Evolutionary conservation across 1,140 invertebrate genomes (phyloP).

Genomic region (Harpegnathos saltator): DNA sequence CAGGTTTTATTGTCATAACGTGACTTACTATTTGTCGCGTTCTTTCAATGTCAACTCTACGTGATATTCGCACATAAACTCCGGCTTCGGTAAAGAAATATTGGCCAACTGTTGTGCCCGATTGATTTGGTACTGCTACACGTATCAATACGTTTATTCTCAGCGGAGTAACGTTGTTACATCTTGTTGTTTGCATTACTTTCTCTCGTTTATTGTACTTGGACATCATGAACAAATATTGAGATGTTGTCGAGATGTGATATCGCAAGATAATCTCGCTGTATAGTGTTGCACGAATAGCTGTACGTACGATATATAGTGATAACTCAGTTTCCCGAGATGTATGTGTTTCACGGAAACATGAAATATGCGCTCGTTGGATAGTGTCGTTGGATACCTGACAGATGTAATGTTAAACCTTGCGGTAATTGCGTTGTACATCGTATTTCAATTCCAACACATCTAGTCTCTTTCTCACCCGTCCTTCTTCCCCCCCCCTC

Average conservation of each 20-base stretch:
- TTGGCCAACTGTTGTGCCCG: too few species aligned
- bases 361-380: not conserved
- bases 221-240: too few species aligned
- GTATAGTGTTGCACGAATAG: too few species aligned
- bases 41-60: slow-evolving; percentile 1
- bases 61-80: not conserved
- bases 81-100: too few species aligned
- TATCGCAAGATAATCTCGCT: too few species aligned
- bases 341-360: not conserved
- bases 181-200: too few species aligned
- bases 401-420: slow-evolving; percentile 29
- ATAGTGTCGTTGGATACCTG: not conserved
- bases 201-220: too few species aligned
- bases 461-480: not conserved
- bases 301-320: not conserved
- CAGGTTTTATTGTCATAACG: not conserved
- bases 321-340: not conserved
- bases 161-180: too few species aligned
- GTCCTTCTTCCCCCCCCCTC: too few species aligned
- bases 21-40: not conserved
- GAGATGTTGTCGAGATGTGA: too few species aligned
- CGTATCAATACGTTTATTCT: too few species aligned
- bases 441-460: not conserved
- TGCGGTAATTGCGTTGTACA: not conserved
- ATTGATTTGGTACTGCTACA: too few species aligned